A percentile compares a stretch with the other conserved stretches of the same genome.
These are phyloP conservation scores for Athene noctua DNA, from an alignment of 2,113 vertebrate species.

Conservation along the genomic window DNA sequence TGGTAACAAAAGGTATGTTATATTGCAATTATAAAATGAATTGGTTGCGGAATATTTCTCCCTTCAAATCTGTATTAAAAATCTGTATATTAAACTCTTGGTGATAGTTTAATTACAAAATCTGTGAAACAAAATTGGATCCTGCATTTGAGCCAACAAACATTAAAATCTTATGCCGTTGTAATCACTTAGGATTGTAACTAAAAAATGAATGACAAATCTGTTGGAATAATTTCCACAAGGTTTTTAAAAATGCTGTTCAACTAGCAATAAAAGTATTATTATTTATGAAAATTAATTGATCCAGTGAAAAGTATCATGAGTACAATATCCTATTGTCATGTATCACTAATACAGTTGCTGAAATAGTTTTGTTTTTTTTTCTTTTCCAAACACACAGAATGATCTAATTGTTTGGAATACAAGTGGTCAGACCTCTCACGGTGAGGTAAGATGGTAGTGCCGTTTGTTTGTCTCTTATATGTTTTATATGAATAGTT, in stretches of 20 bases:
- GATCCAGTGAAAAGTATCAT: neutral
- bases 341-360: neutral
- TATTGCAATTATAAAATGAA: neutral
- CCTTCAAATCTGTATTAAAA: neutral
- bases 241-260: neutral
- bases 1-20: neutral
- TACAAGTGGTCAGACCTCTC: constrained; percentile 60
- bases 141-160: neutral
- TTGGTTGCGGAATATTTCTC: neutral
- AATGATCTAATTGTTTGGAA: constrained; percentile 69
- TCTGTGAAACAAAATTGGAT: neutral
- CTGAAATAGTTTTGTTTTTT: neutral
- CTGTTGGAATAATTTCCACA: neutral
- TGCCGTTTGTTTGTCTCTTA: neutral
- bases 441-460: constrained; percentile 65
- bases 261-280: neutral
- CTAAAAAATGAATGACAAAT: neutral
- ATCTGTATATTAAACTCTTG: neutral
- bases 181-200: neutral
- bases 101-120: neutral
- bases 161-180: neutral
- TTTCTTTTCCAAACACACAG: neutral
- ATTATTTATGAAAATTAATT: neutral
- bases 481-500: neutral
- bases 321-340: neutral